Conservation (phyloP, 2,888 invertebrate genomes). For the Andrena fulva region DNA sequence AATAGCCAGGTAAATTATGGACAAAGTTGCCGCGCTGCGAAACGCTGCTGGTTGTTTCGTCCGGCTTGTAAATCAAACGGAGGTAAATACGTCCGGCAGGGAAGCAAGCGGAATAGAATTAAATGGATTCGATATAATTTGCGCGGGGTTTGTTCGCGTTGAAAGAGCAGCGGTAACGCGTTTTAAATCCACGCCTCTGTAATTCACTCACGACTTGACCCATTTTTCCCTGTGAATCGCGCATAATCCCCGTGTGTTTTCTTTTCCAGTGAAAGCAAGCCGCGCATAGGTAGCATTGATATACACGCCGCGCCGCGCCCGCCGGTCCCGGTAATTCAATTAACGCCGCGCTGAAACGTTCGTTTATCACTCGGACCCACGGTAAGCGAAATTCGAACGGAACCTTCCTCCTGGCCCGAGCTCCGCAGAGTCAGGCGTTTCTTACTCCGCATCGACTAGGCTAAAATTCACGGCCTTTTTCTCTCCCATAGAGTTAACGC, state of each 20-base stretch:
- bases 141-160: constrained; percentile 16
- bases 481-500: background rate
- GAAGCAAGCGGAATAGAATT: constrained; percentile 30
- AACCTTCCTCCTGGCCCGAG: background rate
- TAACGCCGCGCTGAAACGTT: constrained; percentile 23
- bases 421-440: background rate
- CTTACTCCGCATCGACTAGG: background rate
- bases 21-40: constrained; percentile 2
- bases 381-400: background rate
- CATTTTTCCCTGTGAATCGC: constrained; percentile 27
- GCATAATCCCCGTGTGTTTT: constrained; percentile 37
- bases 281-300: constrained; percentile 9
- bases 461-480: background rate
- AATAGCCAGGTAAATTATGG: constrained; percentile 29
- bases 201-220: constrained; percentile 34
- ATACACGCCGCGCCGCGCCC: background rate
- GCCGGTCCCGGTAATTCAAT: constrained; percentile 19
- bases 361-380: constrained; percentile 9
- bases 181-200: constrained; percentile 39
- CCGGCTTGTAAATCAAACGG: constrained; percentile 44
- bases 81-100: constrained; percentile 32
- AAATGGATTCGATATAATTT: constrained; percentile 42
- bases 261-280: constrained; percentile 15
- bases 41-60: constrained; percentile 8
- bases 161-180: constrained; percentile 20